Evolutionary conservation across 2,797 vertebrate species (phyloP), one percentile per base, ranked within the genome.

Genomic region (Sylvilagus floridanus): DNA sequence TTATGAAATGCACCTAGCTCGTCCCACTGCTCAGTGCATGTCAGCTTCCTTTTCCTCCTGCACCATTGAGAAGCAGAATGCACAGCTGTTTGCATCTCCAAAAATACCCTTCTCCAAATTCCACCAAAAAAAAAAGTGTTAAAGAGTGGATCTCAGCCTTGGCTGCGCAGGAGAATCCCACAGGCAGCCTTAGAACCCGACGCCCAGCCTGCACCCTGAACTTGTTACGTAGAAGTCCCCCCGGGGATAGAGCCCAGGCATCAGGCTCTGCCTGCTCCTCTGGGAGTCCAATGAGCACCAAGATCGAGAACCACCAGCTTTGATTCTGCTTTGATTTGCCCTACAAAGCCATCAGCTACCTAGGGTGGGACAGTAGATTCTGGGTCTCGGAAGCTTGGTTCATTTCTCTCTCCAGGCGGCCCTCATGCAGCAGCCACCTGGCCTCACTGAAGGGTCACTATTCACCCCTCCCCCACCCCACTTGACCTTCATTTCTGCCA

Each of bases 401-500:
- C 69, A 35, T 66, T n/a, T 42, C 26, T 65, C 52, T 11, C 19
- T 30, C 50, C 26, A 4, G 73, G 37, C 3, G n/a, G 30, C 54
- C 77, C 13, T 47, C 28, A 1, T 42, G 7, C 28, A 47, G 30
- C 10, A 54, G 65, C 28, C 37, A 19, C 66, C 37, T 47, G 47
- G 50, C 71, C 78, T 84, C 19, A 3, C 2, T 4, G 24, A 78
- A 76, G 78, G 60, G 75, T 60, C 50, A 11, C 9, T 11, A 57
- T 47, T 7, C 1, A 73, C 63, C 26, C 37, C 3, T 42, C 82
- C 72, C 86, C 24, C 9, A 0, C 17, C 32, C 32, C 71, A 54
- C 73, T 77, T 81, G 79, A 63, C 50, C 83, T 90, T 73, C 26
- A 7, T 52, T 54, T 94, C 78, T 69, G 90, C 26, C n/a, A 11